Evolutionary conservation across 1,140 invertebrate genomes (phyloP), one percentile per base, ranked within the genome.

Genomic region (Drosophila leontia): DNA sequence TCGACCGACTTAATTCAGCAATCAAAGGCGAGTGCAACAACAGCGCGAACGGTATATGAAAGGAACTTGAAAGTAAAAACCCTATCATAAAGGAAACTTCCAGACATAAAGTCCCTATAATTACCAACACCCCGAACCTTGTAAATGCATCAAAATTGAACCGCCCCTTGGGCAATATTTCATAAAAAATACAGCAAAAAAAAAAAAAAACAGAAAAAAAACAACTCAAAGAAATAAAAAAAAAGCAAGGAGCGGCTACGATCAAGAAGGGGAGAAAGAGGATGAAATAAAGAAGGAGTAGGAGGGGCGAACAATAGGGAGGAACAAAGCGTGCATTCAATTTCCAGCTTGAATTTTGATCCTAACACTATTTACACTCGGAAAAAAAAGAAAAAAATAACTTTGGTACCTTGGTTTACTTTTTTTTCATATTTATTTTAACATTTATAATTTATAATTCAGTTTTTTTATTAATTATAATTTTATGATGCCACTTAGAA

Each of bases 51-150:
- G 58, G 29, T 45, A 34, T 58, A 58, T 45, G 32, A 51, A 74
- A 48, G 58, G 59, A 71, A 82, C 64, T 48, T 75, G 69, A 88
- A 69, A 70, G 68, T 77, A 80, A 87, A 80, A 82, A 77, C 67
- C 53, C 58, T 62, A 67, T 87, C 81, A 87, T 85, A 84, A 81
- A 88, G 78, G 79, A 91, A 88, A 84, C 83, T 78, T 87, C 59
- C 91, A 92, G 91, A 92, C 91, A 92, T 92, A 92, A 92, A 92
- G 83, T 88, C 91, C 91, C 91, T 92, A 92, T 92, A 92, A 92
- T 92, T 92, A 92, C 91, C 91, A 87, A 92, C 91, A 92, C 91
- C 91, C 91, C 86, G 90, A 85, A 91, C 74, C 75, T 72, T 88
- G 86, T 92, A 91, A 91, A 92, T 92, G 91, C 91, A 91, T 85